Base-by-base conservation (phyloP, 1,140 invertebrate genomes). In the Caenorhabditis remanei region DNA sequence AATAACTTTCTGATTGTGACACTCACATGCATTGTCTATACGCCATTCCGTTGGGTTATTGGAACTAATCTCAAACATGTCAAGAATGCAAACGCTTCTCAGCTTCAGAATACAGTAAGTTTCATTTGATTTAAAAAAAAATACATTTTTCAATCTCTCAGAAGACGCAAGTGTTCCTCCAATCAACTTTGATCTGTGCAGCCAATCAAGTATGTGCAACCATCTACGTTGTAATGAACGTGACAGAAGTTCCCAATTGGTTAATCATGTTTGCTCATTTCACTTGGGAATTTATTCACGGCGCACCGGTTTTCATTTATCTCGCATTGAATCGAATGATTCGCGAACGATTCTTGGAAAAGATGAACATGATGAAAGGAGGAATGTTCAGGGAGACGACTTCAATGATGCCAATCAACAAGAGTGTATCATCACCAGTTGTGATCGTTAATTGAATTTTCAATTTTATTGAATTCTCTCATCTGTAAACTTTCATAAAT, bases 251-350 rank as follows among this genome's bases (percentile, higher is more conserved):
- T 32, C 65, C 65, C 40, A 43, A 71, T 43, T 71, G 65, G 65
- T 16, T 71, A 40, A 71, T 71, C 1, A 71, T 71, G 2, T 71
- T 71, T 71, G 65, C 65, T 71, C 65, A 71, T 46, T 71, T 71
- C 41, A 71, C 65, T 8, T 71, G 65, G 65, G 65, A 71, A 71
- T 71, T 71, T 41, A 71, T 71, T 43, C 65, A 71, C 41, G 65
- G 65, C 1, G 65, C 65, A 43, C 65, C 65, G 13, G 65, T 71
- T 7, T 71, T 71, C 65, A 71, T 71, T 11, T 71, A 71, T 71
- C 65, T 71, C 9, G 65, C 65, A 2, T 8, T 71, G 65, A 71
- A 71, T 46, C 65, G 65, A 71, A 71, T 71, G 65, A 71, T 71
- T 46, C 40, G 65, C 4, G 65, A 71, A 46, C 11, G 65, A 19